Conservation (phyloP, 2,113 vertebrate genomes). For the Australoheros scitulus region DNA sequence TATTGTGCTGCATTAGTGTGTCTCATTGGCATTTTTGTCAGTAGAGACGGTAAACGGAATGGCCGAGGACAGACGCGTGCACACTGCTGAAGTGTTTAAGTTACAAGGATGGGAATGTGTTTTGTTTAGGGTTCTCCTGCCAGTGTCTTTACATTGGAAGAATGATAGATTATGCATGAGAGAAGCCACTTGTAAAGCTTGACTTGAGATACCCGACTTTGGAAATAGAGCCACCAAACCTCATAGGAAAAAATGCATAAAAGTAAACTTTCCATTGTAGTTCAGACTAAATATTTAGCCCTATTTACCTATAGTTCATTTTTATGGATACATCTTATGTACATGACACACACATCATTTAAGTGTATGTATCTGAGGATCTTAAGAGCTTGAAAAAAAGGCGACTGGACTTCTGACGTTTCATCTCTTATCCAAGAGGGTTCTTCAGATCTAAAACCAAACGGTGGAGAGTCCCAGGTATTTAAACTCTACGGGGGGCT, state of each 20-base stretch:
- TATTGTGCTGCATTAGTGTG: neutral
- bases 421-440: too few species aligned
- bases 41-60: constrained; percentile 6
- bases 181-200: neutral
- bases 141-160: neutral
- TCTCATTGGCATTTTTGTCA: neutral
- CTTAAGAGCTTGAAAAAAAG: too few species aligned
- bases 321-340: neutral
- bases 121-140: constrained; percentile 43
- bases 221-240: neutral
- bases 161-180: neutral
- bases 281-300: constrained; percentile 40
- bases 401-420: too few species aligned
- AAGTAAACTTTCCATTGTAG: constrained; percentile 18
- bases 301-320: neutral
- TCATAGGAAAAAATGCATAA: fast-evolving
- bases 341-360: neutral
- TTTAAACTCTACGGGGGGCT: too few species aligned
- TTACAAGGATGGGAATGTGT: constrained; percentile 18
- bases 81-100: constrained; percentile 22
- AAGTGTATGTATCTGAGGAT: neutral
- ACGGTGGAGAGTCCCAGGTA: too few species aligned
- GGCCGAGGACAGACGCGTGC: neutral
- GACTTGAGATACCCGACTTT: neutral
- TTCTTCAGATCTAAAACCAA: too few species aligned